Evolutionary conservation across 2,888 invertebrate genomes (phyloP), one percentile per base, ranked within the genome.

Genomic region (Gonocerus acuteangulatus): DNA sequence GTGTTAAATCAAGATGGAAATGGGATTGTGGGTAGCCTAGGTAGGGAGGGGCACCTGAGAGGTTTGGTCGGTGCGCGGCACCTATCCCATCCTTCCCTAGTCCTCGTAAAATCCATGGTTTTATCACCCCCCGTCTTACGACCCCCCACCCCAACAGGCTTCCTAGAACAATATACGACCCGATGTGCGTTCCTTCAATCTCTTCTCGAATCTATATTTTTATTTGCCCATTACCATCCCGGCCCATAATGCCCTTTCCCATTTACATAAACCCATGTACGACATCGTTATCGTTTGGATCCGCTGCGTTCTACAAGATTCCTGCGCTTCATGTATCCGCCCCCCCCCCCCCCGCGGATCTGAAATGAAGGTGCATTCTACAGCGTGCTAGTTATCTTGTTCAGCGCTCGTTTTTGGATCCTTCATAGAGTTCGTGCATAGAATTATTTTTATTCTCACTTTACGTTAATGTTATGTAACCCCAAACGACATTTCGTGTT

Each of bases 141-240:
- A 39, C 22, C 39, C 19, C n/a, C 42, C 52, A n/a, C 42, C 39
- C 52, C 21, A 19, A n/a, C 52, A 22, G 21, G 21, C 52, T 36
- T 15, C 21, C 52, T 52, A 52, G 52, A 39, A 52, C 52, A 52
- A 52, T 52, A 52, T 52, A 52, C 23, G 52, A 34, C 52, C 52
- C 42, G 19, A 21, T 42, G 52, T 52, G 52, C 52, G 39, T 52
- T 36, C 52, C 52, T 52, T 52, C 52, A 36, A 42, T 52, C 52
- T 52, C 52, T 52, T 39, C 36, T 39, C 32, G 39, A 52, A 52
- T 52, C 52, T 39, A 52, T 52, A 52, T 52, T 52, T 52, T 52
- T 52, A 52, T 52, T 52, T 52, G 52, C 39, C 21, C 42, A 52
- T 52, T 21, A 34, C 22, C 22, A n/a, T 9, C 23, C 42, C 42